A percentile compares a stretch with the other conserved stretches of the same genome.
Conservation (phyloP, 1,140 invertebrate genomes). For the Drosophila melanica region DNA sequence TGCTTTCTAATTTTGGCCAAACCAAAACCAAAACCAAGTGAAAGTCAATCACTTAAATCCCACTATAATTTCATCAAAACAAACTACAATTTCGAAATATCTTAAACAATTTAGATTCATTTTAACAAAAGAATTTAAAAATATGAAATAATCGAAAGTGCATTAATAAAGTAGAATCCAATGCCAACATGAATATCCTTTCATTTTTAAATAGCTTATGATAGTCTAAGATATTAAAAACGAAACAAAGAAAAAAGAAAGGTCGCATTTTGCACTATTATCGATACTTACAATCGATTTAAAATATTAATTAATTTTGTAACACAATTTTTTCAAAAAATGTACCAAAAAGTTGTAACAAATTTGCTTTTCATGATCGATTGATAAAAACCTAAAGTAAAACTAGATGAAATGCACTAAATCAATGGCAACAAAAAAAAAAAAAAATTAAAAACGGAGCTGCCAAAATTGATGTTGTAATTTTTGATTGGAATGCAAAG, state of each 20-base stretch:
- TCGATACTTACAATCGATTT: too few species aligned
- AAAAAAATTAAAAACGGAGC: neutral
- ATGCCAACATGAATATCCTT: neutral
- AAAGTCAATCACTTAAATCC: constrained; percentile 34
- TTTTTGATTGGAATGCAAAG: neutral
- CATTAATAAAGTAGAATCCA: neutral
- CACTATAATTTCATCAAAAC: constrained; percentile 11
- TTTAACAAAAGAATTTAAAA: too few species aligned
- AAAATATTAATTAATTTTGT: too few species aligned
- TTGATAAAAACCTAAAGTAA: neutral
- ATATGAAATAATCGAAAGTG: too few species aligned
- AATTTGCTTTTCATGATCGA: too few species aligned
- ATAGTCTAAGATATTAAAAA: too few species aligned
- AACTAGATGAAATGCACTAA: neutral
- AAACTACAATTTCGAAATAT: neutral
- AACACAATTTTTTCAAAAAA: too few species aligned
- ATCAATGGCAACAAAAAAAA: neutral
- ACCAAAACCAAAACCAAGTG: constrained; percentile 26
- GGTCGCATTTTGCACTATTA: too few species aligned
- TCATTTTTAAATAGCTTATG: neutral
- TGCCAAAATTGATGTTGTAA: neutral
- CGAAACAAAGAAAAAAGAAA: too few species aligned
- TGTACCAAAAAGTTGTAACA: too few species aligned
- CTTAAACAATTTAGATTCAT: constrained; percentile 14
- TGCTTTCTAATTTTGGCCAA: constrained; percentile 59